phyloP scores from a whole-genome alignment of 2,113 vertebrate genomes.

The Micronycteris hirsuta region DNA sequence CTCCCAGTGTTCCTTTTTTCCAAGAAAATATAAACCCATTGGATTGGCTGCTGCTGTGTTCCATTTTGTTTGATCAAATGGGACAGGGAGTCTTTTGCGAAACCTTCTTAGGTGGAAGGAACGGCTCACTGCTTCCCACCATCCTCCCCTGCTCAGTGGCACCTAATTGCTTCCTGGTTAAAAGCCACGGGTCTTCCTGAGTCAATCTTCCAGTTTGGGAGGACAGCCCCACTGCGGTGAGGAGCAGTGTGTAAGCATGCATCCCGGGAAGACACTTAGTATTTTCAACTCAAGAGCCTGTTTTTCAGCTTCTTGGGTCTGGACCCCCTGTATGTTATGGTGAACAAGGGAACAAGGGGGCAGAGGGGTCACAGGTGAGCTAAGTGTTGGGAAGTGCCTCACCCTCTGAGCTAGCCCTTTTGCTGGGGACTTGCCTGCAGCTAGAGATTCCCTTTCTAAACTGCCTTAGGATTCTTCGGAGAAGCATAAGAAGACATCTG shows the following conservation, averaged over 20 bases:
- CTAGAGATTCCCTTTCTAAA: background rate
- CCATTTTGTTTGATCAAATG: background rate
- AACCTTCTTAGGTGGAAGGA: background rate
- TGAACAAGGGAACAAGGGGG: background rate
- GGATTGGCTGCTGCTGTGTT: background rate
- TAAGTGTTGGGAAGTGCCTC: background rate
- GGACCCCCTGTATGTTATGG: background rate
- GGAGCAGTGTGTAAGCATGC: background rate
- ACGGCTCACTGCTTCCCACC: background rate
- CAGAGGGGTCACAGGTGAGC: background rate
- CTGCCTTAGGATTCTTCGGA: background rate
- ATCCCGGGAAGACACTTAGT: background rate
- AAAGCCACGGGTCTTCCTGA: background rate
- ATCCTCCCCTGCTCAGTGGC: background rate
- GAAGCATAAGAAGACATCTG: background rate
- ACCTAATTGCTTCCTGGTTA: background rate
- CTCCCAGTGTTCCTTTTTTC: background rate
- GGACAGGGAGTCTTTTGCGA: background rate
- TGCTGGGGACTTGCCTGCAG: background rate
- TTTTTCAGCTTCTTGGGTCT: background rate
- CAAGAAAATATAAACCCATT: background rate
- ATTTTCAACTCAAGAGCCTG: background rate
- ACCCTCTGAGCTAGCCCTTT: background rate
- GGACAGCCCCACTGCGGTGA: background rate
- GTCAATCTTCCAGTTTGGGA: background rate